These are phyloP conservation scores for Glyptemys insculpta DNA, from an alignment of 2,797 vertebrate species.

Conservation along the genomic window DNA sequence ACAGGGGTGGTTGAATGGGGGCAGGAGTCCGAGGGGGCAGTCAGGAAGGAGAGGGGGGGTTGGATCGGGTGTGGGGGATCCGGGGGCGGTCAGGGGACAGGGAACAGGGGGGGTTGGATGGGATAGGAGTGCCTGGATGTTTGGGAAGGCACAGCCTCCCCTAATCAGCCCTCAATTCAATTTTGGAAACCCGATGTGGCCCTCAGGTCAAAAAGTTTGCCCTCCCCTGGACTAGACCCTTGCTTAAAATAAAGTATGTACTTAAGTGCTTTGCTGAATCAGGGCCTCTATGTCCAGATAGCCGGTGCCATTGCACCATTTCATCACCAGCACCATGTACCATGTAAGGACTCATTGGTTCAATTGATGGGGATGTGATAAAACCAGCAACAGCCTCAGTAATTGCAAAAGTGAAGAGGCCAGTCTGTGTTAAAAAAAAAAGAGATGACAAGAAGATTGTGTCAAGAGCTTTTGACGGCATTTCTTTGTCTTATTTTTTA, in stretches of 20 bases:
- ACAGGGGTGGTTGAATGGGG: too few relatives aligned
- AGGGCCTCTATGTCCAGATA: background rate
- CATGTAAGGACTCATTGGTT: background rate
- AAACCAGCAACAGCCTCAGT: background rate
- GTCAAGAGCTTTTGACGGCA: background rate
- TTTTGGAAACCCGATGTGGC: too few relatives aligned
- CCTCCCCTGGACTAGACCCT: background rate
- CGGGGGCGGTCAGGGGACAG: too few relatives aligned
- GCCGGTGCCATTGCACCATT: background rate
- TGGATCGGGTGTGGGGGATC: too few relatives aligned
- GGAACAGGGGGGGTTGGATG: too few relatives aligned
- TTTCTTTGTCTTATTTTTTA: background rate
- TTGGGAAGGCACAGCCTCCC: too few relatives aligned
- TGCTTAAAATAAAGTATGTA: background rate
- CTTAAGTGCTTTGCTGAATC: accelerated
- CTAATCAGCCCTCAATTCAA: too few relatives aligned
- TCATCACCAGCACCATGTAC: background rate
- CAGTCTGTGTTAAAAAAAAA: background rate
- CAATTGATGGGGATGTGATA: background rate
- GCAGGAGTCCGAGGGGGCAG: too few relatives aligned
- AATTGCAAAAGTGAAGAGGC: background rate
- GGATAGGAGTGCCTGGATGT: too few relatives aligned
- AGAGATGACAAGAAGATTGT: background rate
- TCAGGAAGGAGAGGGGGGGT: too few relatives aligned
- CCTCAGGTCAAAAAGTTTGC: too few relatives aligned